Conservation (phyloP, 2,888 invertebrate genomes). For the Esperia sulphurella region DNA sequence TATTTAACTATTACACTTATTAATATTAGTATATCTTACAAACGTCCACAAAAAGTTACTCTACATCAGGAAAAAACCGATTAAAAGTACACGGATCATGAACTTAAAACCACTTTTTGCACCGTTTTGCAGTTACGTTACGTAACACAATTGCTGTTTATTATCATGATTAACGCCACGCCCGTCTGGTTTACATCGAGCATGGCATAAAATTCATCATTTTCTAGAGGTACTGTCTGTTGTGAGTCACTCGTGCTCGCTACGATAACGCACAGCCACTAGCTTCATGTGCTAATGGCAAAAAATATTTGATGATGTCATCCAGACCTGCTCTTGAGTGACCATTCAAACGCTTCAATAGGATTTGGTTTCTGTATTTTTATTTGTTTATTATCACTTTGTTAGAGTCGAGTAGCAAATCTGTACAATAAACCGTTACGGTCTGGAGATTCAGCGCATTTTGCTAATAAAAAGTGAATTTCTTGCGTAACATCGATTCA, state of each 20-base stretch:
- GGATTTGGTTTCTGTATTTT: not conserved
- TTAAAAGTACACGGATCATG: not conserved
- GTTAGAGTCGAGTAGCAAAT: constrained; percentile 32
- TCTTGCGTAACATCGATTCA: constrained; percentile 30
- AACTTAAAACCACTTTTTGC: not conserved
- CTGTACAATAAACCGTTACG: constrained; percentile 24
- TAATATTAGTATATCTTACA: too few relatives aligned
- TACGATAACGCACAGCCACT: constrained; percentile 32
- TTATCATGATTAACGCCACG: constrained; percentile 26
- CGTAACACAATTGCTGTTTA: constrained; percentile 15
- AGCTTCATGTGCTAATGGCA: constrained; percentile 42
- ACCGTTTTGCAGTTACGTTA: constrained; percentile 9
- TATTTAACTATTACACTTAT: too few relatives aligned
- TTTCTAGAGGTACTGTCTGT: constrained; percentile 22
- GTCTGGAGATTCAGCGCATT: constrained; percentile 19
- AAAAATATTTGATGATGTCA: constrained; percentile 54
- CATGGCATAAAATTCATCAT: constrained; percentile 2
- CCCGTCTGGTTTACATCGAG: constrained; percentile 28
- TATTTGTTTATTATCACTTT: not conserved
- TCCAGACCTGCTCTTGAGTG: constrained; percentile 30
- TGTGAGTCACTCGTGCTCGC: constrained; percentile 30
- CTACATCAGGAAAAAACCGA: not conserved
- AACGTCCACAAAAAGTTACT: not conserved
- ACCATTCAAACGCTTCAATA: constrained; percentile 16
- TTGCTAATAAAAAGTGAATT: constrained; percentile 31